A percentile compares a stretch with the other conserved stretches of the same genome.
Evolutionary conservation across 2,797 vertebrate genomes (phyloP).

Genomic region (Acanthiza pusilla): DNA sequence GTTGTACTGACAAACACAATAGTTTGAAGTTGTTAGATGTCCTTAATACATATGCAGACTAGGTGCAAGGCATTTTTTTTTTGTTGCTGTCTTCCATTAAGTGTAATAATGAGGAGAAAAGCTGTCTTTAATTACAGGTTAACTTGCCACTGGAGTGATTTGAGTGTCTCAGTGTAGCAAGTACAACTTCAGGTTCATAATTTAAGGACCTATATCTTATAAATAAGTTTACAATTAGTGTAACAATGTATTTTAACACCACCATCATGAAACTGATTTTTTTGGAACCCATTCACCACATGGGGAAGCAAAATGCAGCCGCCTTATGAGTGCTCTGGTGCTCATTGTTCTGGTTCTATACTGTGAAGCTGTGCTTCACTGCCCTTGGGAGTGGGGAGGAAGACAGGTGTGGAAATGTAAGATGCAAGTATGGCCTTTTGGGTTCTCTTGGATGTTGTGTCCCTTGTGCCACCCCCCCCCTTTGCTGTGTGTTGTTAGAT

Average conservation of each 20-base stretch:
- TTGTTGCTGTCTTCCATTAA: neutral
- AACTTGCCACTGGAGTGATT: conserved; percentile 5
- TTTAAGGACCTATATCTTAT: neutral
- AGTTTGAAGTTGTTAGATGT: conserved; percentile 30
- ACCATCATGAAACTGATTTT: neutral
- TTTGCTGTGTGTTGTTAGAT: neutral
- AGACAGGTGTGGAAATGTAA: neutral
- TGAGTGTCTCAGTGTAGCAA: neutral
- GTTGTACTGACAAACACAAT: neutral
- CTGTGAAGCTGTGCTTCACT: neutral
- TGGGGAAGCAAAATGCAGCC: neutral
- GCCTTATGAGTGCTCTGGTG: neutral
- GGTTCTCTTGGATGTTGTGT: neutral
- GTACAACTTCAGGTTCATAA: neutral
- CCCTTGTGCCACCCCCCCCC: rapidly evolving
- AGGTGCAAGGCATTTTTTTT: neutral
- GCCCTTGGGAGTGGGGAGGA: neutral
- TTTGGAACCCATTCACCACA: neutral
- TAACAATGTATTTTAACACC: neutral
- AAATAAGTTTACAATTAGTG: neutral
- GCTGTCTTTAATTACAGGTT: conserved; percentile 20
- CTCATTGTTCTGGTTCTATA: neutral
- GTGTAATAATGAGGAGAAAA: conserved; percentile 5
- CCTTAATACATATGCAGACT: neutral
- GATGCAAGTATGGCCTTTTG: neutral